Percentiles rank a stretch among this genome's conserved stretches.
Conservation (phyloP, 1,140 invertebrate species). For the Megathymus violae region DNA sequence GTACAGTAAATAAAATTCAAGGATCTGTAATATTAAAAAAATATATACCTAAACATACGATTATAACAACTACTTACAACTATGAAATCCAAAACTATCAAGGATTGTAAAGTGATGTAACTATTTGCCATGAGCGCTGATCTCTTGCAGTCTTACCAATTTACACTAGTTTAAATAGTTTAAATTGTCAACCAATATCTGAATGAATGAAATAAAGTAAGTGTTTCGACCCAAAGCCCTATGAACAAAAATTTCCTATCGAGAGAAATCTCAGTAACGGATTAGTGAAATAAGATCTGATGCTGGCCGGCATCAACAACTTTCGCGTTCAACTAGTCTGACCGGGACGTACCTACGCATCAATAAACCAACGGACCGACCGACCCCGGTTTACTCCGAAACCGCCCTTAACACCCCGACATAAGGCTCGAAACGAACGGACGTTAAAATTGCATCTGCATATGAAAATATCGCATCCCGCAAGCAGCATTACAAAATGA, state of each 20-base stretch:
- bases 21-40: too few species aligned
- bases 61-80: too few species aligned
- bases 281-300: constrained; percentile 62
- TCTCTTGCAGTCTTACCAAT: too few species aligned
- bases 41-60: too few species aligned
- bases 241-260: constrained; percentile 27
- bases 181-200: too few species aligned
- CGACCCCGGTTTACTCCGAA: constrained; percentile 28
- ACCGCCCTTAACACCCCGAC: constrained; percentile 39
- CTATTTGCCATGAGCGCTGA: too few species aligned
- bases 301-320: constrained; percentile 53
- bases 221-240: not conserved
- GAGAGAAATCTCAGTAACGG: constrained; percentile 57
- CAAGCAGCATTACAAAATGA: constrained; percentile 77
- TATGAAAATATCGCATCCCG: constrained; percentile 74
- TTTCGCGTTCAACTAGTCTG: constrained; percentile 59
- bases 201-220: not conserved
- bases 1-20: too few species aligned
- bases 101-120: too few species aligned
- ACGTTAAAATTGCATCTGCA: constrained; percentile 55
- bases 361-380: constrained; percentile 42
- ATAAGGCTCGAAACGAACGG: constrained; percentile 34
- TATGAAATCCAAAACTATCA: too few species aligned
- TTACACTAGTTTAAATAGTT: too few species aligned
- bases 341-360: constrained; percentile 64